Evolutionary conservation across 1,140 invertebrate species (phyloP), one percentile per base, ranked within the genome.

Genomic region (Drosophila equinoxialis): DNA sequence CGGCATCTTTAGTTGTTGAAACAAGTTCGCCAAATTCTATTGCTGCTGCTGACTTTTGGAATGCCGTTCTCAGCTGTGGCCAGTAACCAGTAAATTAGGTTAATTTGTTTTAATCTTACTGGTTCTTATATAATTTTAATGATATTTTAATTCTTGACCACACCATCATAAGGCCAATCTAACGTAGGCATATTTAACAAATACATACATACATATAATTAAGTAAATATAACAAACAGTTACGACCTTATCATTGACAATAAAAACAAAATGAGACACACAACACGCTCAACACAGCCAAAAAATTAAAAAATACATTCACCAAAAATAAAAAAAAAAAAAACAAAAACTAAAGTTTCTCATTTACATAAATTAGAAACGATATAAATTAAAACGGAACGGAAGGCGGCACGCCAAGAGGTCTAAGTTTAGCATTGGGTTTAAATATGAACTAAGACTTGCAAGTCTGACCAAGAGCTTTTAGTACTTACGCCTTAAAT

Each of bases 311-410:
- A 78, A 70, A 82, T 45, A 85, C 83, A 87, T 86, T 86, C 82
- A 86, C 79, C 58, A 64, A 85, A 86, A 64, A 30, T 30, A 6
- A 17, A 17, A n/a, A 1, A 26, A 26, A 26, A 30, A 30, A 30
- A 30, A 30, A 30, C 30, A 30, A 30, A 85, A 86, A 87, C 68
- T 77, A 68, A 74, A 65, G 61, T 87, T 79, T 87, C 74, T 86
- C 65, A 86, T 86, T 86, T 87, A 77, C 82, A 86, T 86, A 86
- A 87, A 87, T 87, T 86, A 83, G 76, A 87, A 87, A 72, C 60
- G 14, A 86, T 86, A 86, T 86, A 79, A 86, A 87, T 87, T 85
- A 69, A 77, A 86, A 79, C 61, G 71, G 48, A 76, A 63, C 83
- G 79, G 79, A 82, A 77, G 86, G 78, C 57, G 30, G 35, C 33